These are phyloP conservation scores for Toxotes lorentzi DNA, from an alignment of 2,797 vertebrate genomes.

Conservation along the genomic window DNA sequence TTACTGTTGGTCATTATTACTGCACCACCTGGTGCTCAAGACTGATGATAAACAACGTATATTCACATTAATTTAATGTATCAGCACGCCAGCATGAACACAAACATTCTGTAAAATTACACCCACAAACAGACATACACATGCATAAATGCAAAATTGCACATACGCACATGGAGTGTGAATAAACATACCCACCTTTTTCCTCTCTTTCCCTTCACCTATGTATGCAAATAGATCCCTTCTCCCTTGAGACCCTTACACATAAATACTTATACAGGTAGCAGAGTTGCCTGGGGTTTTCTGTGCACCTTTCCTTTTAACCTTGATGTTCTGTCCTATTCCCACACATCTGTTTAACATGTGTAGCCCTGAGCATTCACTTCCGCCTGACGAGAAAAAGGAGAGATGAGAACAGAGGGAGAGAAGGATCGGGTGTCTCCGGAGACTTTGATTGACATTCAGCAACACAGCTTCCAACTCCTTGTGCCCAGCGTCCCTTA, in stretches of 20 bases:
- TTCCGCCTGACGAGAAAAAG: slow-evolving; percentile 65
- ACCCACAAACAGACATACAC: not conserved
- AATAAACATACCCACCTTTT: slow-evolving; percentile 15
- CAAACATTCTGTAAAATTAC: not conserved
- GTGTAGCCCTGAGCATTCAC: slow-evolving; percentile 74
- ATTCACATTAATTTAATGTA: slow-evolving; percentile 1
- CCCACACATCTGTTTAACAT: slow-evolving; percentile 74
- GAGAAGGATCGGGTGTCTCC: slow-evolving; percentile 51
- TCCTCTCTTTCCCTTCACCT: slow-evolving; percentile 17
- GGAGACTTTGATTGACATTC: slow-evolving; percentile 67
- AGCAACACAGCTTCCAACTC: slow-evolving; percentile 44
- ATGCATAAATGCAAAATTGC: not conserved
- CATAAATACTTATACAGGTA: slow-evolving; percentile 70
- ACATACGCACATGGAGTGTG: not conserved
- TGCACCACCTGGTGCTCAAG: not conserved
- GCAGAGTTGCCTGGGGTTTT: slow-evolving; percentile 64
- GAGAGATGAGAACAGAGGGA: slow-evolving; percentile 50
- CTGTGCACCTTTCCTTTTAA: slow-evolving; percentile 73
- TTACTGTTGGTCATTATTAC: not conserved
- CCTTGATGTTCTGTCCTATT: slow-evolving; percentile 78
- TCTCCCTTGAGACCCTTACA: slow-evolving; percentile 39
- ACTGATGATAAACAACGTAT: not conserved
- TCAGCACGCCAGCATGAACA: not conserved
- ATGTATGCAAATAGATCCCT: slow-evolving; percentile 59
- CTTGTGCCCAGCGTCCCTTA: slow-evolving; percentile 47